Percentiles rank a stretch among this genome's conserved stretches.
Evolutionary conservation across 2,888 invertebrate genomes (phyloP).

Genomic region (Catonia carolina): DNA sequence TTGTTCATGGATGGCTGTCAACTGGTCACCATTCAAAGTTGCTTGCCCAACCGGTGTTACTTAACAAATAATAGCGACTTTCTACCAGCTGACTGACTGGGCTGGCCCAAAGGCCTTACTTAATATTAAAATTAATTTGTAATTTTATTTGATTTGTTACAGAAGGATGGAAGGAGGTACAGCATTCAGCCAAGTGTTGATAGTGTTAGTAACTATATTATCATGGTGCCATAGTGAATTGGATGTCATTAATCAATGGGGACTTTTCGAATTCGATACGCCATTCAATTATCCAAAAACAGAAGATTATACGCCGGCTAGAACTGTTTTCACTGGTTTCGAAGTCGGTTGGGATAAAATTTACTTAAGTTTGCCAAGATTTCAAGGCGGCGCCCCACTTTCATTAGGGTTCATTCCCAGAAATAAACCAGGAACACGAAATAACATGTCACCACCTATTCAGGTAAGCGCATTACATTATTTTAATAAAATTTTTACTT

Average conservation of each 20-base stretch:
- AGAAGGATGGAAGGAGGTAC: too few species aligned
- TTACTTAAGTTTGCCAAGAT: slow-evolving; percentile 67
- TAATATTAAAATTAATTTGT: too few species aligned
- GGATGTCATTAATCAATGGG: slow-evolving; percentile 65
- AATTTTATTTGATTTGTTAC: too few species aligned
- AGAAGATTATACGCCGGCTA: slow-evolving; percentile 57
- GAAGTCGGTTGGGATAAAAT: slow-evolving; percentile 64
- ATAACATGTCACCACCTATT: slow-evolving; percentile 52
- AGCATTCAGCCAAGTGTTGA: too few species aligned
- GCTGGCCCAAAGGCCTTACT: too few species aligned
- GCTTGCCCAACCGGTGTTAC: too few species aligned
- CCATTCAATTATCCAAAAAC: slow-evolving; percentile 52
- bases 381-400: slow-evolving; percentile 68
- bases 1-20: too few species aligned
- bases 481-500: too few species aligned
- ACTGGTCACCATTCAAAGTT: too few species aligned
- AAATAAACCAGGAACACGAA: slow-evolving; percentile 44
- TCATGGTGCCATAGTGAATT: slow-evolving; percentile 42
- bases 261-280: slow-evolving; percentile 58
- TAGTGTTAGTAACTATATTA: too few species aligned
- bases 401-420: slow-evolving; percentile 64
- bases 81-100: too few species aligned
- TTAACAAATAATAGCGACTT: too few species aligned
- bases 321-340: slow-evolving; percentile 69
- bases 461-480: slow-evolving; percentile 45